phyloP scores from a whole-genome alignment of 2,113 vertebrate species.

The Lophochroa leadbeateri region DNA sequence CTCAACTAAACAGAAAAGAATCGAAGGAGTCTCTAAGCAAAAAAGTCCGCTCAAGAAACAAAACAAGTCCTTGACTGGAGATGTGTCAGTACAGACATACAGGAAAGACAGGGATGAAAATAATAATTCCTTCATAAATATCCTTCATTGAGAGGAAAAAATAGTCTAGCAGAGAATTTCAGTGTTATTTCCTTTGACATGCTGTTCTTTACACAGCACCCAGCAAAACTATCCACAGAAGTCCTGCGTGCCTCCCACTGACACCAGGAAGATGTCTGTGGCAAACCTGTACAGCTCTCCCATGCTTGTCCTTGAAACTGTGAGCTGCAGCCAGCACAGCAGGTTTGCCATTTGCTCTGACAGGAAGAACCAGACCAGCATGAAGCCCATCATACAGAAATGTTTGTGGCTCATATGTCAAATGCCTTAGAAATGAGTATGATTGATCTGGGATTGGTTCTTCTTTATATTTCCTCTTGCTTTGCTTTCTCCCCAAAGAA shows the following conservation, averaged over 20 bases:
- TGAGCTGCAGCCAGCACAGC: not conserved
- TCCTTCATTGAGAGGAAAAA: not conserved
- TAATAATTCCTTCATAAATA: not conserved
- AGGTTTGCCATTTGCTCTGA: not conserved
- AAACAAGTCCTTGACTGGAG: not conserved
- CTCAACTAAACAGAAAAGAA: not conserved
- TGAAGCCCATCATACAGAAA: not conserved
- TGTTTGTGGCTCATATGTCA: not conserved
- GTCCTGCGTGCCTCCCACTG: not conserved
- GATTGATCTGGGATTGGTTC: not conserved
- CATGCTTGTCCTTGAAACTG: fast-evolving
- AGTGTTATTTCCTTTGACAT: not conserved
- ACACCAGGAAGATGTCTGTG: not conserved
- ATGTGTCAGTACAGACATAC: not conserved
- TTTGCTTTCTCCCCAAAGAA: not conserved
- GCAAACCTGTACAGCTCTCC: not conserved
- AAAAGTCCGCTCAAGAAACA: not conserved
- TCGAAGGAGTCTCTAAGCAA: not conserved
- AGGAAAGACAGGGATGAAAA: not conserved
- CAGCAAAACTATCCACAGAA: not conserved
- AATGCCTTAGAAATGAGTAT: not conserved
- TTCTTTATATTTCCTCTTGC: not conserved
- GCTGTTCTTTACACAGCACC: not conserved
- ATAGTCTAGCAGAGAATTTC: not conserved
- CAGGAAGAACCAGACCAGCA: fast-evolving